Evolutionary conservation across 2,797 vertebrate species (phyloP).

Genomic region (Steatocranus sp.): DNA sequence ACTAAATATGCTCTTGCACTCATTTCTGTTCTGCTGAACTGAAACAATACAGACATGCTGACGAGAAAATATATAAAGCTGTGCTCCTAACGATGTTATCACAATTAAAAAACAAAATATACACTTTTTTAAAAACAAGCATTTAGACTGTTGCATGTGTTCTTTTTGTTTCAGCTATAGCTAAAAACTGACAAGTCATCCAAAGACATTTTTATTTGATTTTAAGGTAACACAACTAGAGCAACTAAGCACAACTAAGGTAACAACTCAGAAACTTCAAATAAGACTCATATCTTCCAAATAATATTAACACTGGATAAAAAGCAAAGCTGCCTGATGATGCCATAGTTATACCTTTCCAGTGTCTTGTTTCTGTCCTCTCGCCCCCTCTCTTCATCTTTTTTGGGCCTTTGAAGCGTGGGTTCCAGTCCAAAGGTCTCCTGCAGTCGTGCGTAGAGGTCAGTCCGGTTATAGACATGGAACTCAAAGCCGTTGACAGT

Average conservation of each 20-base stretch:
- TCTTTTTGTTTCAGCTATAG: neutral
- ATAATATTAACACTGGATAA: neutral
- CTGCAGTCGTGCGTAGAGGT: slow-evolving; percentile 90
- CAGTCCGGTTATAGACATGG: slow-evolving; percentile 95
- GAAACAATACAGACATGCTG: neutral
- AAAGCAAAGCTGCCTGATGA: neutral
- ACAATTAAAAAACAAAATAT: neutral
- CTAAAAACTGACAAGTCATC: neutral
- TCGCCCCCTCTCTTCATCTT: slow-evolving; percentile 83
- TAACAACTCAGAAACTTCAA: neutral
- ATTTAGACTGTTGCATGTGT: neutral
- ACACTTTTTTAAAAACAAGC: neutral
- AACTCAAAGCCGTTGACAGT: slow-evolving; percentile 98
- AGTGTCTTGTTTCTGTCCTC: slow-evolving; percentile 79
- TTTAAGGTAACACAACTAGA: neutral
- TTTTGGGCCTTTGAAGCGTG: slow-evolving; percentile 83
- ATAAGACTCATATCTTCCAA: neutral
- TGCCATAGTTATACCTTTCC: slow-evolving; percentile 77
- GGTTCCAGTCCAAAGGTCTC: slow-evolving; percentile 96
- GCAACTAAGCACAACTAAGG: no score
- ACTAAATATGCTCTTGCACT: neutral
- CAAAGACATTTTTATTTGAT: neutral
- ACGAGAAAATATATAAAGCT: neutral
- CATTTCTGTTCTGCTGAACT: neutral
- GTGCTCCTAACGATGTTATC: neutral